A percentile compares a stretch with the other conserved stretches of the same genome.
phyloP scores from a whole-genome alignment of 2,797 vertebrate species.

The Falco cherrug region DNA sequence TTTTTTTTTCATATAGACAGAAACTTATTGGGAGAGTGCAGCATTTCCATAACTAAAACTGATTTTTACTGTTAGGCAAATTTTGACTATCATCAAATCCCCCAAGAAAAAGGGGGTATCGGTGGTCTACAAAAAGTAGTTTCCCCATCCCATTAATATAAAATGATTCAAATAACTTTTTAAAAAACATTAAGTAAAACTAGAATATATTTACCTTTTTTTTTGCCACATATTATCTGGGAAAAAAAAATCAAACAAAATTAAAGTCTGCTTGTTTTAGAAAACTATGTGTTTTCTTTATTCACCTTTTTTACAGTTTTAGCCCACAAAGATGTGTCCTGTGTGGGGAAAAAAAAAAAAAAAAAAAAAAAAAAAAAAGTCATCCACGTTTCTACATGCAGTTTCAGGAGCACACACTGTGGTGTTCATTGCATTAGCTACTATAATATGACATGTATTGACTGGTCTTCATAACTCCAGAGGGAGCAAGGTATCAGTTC shows the following conservation, averaged over 20 bases:
- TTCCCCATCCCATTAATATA: background rate
- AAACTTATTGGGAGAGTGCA: background rate
- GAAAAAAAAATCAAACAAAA: background rate
- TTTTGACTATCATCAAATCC: background rate
- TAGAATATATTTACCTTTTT: background rate
- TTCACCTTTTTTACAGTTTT: background rate
- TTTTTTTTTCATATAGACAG: background rate
- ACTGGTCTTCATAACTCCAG: background rate
- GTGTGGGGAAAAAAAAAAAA: background rate
- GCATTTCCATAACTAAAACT: background rate
- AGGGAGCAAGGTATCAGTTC: background rate
- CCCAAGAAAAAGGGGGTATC: accelerated
- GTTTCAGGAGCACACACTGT: accelerated
- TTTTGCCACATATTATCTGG: background rate
- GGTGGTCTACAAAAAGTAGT: background rate
- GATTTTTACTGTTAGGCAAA: background rate
- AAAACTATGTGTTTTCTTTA: background rate
- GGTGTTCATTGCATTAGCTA: background rate
- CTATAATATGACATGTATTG: background rate
- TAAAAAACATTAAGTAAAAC: background rate
- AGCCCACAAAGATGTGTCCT: background rate
- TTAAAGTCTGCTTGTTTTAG: background rate
- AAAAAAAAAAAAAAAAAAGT: background rate
- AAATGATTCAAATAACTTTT: background rate
- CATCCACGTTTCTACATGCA: background rate